A percentile compares a stretch with the other conserved stretches of the same genome.
These are phyloP conservation scores for Drosophila leonis DNA, from an alignment of 2,888 invertebrate genomes.

Conservation along the genomic window DNA sequence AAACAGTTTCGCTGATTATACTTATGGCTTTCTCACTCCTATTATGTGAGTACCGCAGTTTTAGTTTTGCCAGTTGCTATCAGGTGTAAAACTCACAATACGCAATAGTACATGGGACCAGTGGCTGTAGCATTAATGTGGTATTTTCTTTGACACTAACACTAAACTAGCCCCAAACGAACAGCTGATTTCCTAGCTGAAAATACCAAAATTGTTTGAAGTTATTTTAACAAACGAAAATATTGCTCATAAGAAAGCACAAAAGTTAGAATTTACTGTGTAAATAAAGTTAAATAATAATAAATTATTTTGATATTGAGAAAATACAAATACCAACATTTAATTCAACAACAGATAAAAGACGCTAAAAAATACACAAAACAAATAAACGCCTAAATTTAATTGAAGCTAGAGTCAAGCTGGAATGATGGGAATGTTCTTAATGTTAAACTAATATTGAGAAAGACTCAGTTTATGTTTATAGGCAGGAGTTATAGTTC, in stretches of 20 bases:
- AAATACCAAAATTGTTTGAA: background rate
- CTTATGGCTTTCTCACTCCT: background rate
- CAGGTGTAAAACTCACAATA: background rate
- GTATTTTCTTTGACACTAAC: background rate
- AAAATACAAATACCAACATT: background rate
- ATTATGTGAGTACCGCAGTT: background rate
- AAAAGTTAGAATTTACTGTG: background rate
- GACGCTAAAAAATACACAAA: background rate
- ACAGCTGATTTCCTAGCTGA: background rate
- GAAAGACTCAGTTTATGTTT: background rate
- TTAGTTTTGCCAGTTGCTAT: background rate
- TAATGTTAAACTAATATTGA: background rate
- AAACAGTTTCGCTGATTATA: background rate
- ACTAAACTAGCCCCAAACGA: background rate
- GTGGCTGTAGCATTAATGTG: background rate
- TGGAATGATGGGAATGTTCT: background rate
- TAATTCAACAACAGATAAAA: background rate
- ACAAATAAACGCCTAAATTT: background rate
- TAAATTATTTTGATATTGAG: background rate
- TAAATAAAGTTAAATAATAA: background rate
- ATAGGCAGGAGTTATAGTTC: constrained; percentile 23
- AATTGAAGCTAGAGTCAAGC: background rate
- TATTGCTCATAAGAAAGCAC: too few relatives aligned
- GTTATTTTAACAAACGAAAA: background rate
- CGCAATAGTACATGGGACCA: too few relatives aligned